These are phyloP conservation scores for Lamproptera curius DNA, from an alignment of 2,888 invertebrate genomes.

Conservation along the genomic window DNA sequence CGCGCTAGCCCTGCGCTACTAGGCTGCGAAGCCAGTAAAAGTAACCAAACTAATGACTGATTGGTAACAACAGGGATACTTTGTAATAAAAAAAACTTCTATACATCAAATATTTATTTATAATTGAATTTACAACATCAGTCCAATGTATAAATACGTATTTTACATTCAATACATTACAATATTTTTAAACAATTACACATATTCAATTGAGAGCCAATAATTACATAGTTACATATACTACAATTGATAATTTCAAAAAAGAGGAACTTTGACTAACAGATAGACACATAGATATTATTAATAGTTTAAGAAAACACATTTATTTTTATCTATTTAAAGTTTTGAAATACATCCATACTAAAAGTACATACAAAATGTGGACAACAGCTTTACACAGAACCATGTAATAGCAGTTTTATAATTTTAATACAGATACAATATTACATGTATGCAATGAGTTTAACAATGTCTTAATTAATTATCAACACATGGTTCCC, in stretches of 20 bases:
- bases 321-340: background rate
- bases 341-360: no score
- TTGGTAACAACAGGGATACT: background rate
- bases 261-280: background rate
- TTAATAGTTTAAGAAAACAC: background rate
- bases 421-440: no score
- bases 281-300: background rate
- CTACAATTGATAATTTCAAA: background rate
- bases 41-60: no score
- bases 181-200: no score
- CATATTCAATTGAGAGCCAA: background rate
- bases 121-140: conserved; percentile 10
- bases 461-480: no score
- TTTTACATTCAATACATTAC: background rate
- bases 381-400: no score
- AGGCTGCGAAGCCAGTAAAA: no score
- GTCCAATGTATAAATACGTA: conserved; percentile 23
- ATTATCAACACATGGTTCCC: no score
- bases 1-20: no score
- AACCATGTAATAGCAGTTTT: no score
- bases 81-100: background rate
- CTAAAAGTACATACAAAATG: no score
- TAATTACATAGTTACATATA: background rate
- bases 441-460: no score
- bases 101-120: conserved; percentile 7